phyloP scores from a whole-genome alignment of 2,888 invertebrate species.

The Apocheima hispidaria region DNA sequence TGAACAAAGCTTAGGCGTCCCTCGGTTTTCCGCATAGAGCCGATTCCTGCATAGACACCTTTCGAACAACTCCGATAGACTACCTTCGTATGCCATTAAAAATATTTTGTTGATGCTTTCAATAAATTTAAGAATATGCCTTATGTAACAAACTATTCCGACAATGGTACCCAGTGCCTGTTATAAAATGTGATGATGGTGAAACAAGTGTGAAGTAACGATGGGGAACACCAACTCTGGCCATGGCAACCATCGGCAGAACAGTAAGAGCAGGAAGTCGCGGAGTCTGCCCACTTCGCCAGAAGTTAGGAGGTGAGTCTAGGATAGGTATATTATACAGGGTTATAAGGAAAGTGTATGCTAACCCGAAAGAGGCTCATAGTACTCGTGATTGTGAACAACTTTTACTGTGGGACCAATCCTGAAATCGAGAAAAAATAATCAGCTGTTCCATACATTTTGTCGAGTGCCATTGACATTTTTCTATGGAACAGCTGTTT shows the following conservation, averaged over 20 bases:
- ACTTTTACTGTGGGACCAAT: too few relatives aligned
- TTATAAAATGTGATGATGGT: conserved; percentile 41
- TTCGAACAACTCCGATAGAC: conserved; percentile 18
- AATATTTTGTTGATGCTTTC: background rate
- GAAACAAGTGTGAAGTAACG: conserved; percentile 29
- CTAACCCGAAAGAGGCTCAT: too few relatives aligned
- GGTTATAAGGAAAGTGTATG: too few relatives aligned
- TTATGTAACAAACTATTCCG: background rate
- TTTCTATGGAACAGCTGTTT: too few relatives aligned
- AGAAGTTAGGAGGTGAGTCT: conserved; percentile 89
- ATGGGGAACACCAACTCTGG: conserved; percentile 83
- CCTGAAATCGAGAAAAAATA: too few relatives aligned
- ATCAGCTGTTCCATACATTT: too few relatives aligned
- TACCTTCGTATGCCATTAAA: background rate
- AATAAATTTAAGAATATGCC: background rate
- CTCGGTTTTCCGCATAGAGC: too few relatives aligned
- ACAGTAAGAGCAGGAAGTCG: conserved; percentile 85
- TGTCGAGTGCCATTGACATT: too few relatives aligned
- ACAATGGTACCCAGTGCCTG: conserved; percentile 29
- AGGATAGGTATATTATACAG: background rate
- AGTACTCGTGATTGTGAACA: too few relatives aligned
- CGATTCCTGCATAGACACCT: too few relatives aligned
- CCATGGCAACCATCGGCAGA: conserved; percentile 72
- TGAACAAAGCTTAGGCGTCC: too few relatives aligned
- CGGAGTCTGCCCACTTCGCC: conserved; percentile 93